A percentile compares a stretch with the other conserved stretches of the same genome.
Conservation (phyloP, 2,888 invertebrate genomes). For the Prosapia bicincta region DNA sequence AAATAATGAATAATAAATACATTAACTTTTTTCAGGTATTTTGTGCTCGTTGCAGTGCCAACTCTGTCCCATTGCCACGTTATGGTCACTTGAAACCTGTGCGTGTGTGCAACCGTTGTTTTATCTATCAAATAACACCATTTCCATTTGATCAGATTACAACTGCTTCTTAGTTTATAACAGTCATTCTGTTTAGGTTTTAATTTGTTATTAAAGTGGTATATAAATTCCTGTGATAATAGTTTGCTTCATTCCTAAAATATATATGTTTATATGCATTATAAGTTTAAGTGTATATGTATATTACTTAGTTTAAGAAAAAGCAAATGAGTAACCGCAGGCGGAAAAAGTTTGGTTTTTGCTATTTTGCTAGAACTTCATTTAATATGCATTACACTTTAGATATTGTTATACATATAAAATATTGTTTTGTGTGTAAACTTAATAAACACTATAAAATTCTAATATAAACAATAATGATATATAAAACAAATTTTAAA, state of each 20-base stretch:
- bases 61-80: constrained; percentile 88
- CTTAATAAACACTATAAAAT: too few relatives aligned
- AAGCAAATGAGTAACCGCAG: background rate
- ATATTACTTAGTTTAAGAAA: background rate
- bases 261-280: background rate
- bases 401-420: background rate
- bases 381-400: background rate
- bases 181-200: background rate
- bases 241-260: background rate
- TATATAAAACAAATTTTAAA: too few relatives aligned
- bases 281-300: background rate
- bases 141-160: constrained; percentile 48
- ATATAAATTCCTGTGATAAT: background rate
- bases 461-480: too few relatives aligned
- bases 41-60: constrained; percentile 90
- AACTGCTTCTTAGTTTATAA: background rate
- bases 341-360: background rate
- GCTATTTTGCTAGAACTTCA: constrained; percentile 2
- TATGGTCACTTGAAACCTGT: constrained; percentile 92
- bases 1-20: too few relatives aligned
- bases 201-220: background rate
- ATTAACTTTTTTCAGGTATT: constrained; percentile 64
- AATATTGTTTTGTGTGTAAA: too few relatives aligned
- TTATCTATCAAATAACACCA: constrained; percentile 66
- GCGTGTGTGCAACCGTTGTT: constrained; percentile 89